These are phyloP conservation scores for Biston betularia DNA, from an alignment of 2,888 invertebrate genomes.

Conservation along the genomic window DNA sequence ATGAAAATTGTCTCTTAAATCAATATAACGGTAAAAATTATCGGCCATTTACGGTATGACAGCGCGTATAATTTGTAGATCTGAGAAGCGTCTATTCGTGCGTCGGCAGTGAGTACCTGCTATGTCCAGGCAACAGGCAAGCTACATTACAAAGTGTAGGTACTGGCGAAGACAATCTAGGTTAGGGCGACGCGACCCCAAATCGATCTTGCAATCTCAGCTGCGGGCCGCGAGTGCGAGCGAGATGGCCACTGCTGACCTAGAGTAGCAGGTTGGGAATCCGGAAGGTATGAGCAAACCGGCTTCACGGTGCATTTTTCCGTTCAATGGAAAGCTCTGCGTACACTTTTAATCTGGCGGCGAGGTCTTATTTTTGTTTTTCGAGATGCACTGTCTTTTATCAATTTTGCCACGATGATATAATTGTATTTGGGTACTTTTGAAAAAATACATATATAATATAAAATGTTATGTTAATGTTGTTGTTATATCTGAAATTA, in stretches of 20 bases:
- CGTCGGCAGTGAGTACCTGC: conserved; percentile 23
- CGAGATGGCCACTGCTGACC: conserved; percentile 74
- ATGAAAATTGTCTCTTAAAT: conserved; percentile 28
- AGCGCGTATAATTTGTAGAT: conserved; percentile 24
- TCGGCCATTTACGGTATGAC: conserved; percentile 21
- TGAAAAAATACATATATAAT: conserved; percentile 13
- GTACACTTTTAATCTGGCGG: conserved; percentile 65
- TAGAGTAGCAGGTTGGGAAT: conserved; percentile 85
- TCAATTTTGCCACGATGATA: conserved; percentile 23
- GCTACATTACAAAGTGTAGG: conserved; percentile 68
- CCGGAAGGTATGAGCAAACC: conserved; percentile 83
- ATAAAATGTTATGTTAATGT: too few relatives aligned
- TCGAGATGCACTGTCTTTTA: conserved; percentile 54
- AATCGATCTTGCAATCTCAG: conserved; percentile 74
- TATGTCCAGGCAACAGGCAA: conserved; percentile 45
- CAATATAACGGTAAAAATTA: conserved; percentile 34
- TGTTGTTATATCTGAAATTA: too few relatives aligned
- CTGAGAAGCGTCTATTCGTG: conserved; percentile 13
- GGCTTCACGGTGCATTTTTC: conserved; percentile 83
- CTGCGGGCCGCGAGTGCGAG: conserved; percentile 64
- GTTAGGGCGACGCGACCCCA: conserved; percentile 85
- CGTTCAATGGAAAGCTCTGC: conserved; percentile 83
- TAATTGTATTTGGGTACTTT: conserved; percentile 28
- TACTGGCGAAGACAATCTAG: conserved; percentile 74
- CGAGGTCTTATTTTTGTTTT: conserved; percentile 53